These are phyloP conservation scores for Neotragus moschatus DNA, from an alignment of 2,113 vertebrate genomes.

Conservation along the genomic window DNA sequence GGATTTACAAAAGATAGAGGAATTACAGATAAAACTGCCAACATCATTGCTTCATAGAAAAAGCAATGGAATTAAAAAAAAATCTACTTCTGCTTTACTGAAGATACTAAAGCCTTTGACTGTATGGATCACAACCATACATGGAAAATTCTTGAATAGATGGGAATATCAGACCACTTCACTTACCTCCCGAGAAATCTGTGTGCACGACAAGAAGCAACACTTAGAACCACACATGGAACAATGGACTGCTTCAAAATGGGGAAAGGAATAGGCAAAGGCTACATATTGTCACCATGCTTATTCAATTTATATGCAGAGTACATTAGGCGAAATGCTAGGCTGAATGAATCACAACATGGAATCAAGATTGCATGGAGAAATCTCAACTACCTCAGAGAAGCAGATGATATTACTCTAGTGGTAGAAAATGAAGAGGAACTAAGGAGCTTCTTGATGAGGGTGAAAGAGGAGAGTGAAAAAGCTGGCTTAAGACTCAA, in stretches of 20 bases:
- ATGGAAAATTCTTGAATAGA: neutral
- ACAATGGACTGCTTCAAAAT: neutral
- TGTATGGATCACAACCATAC: neutral
- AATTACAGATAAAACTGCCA: neutral
- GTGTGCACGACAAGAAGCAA: neutral
- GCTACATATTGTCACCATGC: neutral
- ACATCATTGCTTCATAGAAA: neutral
- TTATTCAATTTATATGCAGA: neutral
- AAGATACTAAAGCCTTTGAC: neutral
- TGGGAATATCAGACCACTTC: neutral
- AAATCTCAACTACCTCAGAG: neutral
- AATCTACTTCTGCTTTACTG: neutral
- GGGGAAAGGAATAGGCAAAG: neutral
- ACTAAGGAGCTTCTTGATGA: neutral
- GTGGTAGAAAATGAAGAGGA: neutral
- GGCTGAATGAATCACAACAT: neutral
- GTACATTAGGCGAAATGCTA: neutral
- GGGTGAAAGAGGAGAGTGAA: neutral
- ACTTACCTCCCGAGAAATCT: neutral
- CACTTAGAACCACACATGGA: neutral
- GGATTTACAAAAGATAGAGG: neutral
- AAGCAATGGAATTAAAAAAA: neutral
- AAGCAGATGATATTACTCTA: neutral
- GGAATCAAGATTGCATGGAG: neutral
- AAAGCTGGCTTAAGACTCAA: neutral